phyloP scores from a whole-genome alignment of 1,140 invertebrate species.

The Adoxophyes honmai region DNA sequence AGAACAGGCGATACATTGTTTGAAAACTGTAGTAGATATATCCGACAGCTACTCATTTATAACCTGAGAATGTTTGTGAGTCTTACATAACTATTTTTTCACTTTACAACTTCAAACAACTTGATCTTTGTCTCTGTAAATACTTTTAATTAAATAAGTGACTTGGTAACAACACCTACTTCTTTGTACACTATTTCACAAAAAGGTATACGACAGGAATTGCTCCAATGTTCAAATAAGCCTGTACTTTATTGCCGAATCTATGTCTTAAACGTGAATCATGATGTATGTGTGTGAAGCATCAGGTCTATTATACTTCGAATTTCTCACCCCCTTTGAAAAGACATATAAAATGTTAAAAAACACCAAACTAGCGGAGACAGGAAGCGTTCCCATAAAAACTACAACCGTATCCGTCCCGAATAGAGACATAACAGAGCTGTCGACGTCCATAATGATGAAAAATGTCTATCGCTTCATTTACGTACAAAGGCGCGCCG shows the following conservation, averaged over 20 bases:
- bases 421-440: conserved; percentile 42
- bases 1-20: too few species aligned
- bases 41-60: too few species aligned
- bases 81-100: too few species aligned
- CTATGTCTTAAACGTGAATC: conserved; percentile 13
- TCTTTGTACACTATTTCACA: too few species aligned
- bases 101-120: too few species aligned
- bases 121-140: too few species aligned
- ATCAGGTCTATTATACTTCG: conserved; percentile 39
- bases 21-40: too few species aligned
- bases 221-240: too few species aligned
- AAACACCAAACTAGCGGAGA: conserved; percentile 29
- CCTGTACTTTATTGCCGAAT: conserved; percentile 2
- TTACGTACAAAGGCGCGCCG: conserved; percentile 41
- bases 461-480: conserved; percentile 42
- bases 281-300: conserved; percentile 24
- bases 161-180: too few species aligned
- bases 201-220: too few species aligned
- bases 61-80: too few species aligned
- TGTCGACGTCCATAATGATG: conserved; percentile 29
- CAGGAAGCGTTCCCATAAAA: conserved; percentile 54
- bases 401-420: conserved; percentile 51
- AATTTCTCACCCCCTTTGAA: conserved; percentile 47
- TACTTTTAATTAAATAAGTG: too few species aligned
- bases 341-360: conserved; percentile 57